phyloP scores from a whole-genome alignment of 2,888 invertebrate genomes.

The Parapristionchus giblindavisi region DNA sequence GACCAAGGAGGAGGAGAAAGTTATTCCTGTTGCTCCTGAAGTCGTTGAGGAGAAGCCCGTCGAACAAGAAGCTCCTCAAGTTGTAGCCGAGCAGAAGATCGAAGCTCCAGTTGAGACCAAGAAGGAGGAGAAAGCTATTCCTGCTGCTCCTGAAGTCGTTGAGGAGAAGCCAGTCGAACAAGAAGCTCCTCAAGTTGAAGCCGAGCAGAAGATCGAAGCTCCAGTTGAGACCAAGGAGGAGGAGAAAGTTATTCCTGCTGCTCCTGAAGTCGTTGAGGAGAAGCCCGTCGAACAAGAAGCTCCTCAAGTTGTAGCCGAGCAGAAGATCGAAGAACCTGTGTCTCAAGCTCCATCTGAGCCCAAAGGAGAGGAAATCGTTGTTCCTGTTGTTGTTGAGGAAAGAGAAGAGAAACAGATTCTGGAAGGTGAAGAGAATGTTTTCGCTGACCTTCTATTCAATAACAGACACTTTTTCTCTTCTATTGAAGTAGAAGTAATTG shows the following conservation, averaged over 20 bases:
- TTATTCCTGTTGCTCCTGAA: not conserved
- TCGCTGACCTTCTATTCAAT: no score
- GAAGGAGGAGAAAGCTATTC: not conserved
- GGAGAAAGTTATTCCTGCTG: no score
- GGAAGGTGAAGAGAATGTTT: no score
- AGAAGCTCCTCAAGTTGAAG: not conserved
- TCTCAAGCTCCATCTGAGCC: no score
- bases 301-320: not conserved
- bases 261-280: not conserved
- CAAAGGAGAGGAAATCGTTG: no score
- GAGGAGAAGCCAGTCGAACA: not conserved
- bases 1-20: not conserved
- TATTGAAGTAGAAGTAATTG: no score
- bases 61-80: not conserved
- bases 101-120: conserved; percentile 12
- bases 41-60: not conserved
- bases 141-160: no score
- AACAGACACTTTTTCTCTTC: no score
- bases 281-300: not conserved
- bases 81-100: not conserved
- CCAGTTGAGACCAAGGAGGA: no score
- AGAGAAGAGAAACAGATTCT: no score
- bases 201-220: not conserved
- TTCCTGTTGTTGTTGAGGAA: no score
- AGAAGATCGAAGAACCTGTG: no score